Evolutionary conservation across 2,113 vertebrate genomes (phyloP), one percentile per base, ranked within the genome.

Genomic region (Hystrix cristata): DNA sequence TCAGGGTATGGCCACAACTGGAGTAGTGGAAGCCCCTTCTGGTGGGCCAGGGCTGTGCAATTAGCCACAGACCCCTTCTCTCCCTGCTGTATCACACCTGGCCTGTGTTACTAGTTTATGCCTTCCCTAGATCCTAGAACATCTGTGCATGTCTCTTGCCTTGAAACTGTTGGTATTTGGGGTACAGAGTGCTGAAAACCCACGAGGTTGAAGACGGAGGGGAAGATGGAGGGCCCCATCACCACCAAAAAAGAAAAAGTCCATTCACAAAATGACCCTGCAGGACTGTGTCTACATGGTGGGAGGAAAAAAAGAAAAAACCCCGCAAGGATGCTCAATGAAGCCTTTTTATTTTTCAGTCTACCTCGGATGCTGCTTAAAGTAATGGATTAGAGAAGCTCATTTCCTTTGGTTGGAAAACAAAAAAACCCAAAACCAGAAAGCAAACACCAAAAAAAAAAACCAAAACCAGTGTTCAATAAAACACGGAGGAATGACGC

Each of bases 351-450:
- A 60, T 87, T 98, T 98, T 98, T 98, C 97, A 95, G 92, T 97
- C 96, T 82, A 71, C 98, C 95, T 74, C 95, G 62, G 98, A 98
- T 87, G 97, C 97, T 89, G 97, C 97, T 97, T 90, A 83, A 96
- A 98, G 98, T 96, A 96, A 96, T 97, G 98, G 98, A 98, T 98
- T 98, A 96, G 97, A 98, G 97, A 97, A 98, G 97, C 94, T 98
- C 92, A 96, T 98, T 99, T 98, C 98, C 98, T 98, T 97, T 96
- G 97, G 97, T 97, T 98, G 87, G 55, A 7, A 97, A 97, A 86
- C 23, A 5, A 38, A 27, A 51, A 46, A 21, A 74, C 38, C 38
- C 38, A 38, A 46, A 34, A 46, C 34, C 87, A 89, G 69, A 87
- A 89, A 19, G 87, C 67, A 48, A 34, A 38, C 38, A 2, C 38